Conservation (phyloP, 2,797 vertebrate species). For the Sebastes umbrosus region DNA sequence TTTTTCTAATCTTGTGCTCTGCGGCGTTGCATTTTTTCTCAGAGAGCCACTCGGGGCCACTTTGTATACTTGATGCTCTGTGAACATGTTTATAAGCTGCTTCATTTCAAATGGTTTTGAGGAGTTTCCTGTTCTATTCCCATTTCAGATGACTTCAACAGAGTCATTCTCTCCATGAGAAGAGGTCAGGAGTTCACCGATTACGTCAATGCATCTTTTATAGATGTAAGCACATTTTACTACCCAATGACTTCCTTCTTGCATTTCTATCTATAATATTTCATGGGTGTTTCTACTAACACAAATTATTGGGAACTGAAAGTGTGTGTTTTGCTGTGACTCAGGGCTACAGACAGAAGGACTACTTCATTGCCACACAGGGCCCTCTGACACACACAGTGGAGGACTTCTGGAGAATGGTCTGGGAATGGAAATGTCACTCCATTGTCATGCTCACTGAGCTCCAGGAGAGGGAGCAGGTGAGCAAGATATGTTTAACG, state of each 20-base stretch:
- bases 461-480: conserved; percentile 97
- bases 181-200: conserved; percentile 96
- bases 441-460: conserved; percentile 98
- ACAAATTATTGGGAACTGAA: background rate
- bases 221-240: conserved; percentile 85
- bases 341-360: conserved; percentile 97
- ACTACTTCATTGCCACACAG: conserved; percentile 97
- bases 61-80: background rate
- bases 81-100: conserved; percentile 3
- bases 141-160: conserved; percentile 93
- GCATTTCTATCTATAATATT: background rate
- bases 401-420: conserved; percentile 98
- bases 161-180: conserved; percentile 98
- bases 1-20: background rate
- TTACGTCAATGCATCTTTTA: conserved; percentile 97
- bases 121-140: background rate
- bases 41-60: background rate
- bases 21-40: background rate
- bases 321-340: background rate
- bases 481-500: conserved; percentile 47
- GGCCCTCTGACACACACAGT: conserved; percentile 92
- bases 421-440: conserved; percentile 98
- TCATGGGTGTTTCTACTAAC: background rate
- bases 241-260: background rate
- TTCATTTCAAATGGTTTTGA: background rate